A percentile compares a stretch with the other conserved stretches of the same genome.
phyloP scores from a whole-genome alignment of 2,113 vertebrate genomes.

The Carassius auratus region DNA sequence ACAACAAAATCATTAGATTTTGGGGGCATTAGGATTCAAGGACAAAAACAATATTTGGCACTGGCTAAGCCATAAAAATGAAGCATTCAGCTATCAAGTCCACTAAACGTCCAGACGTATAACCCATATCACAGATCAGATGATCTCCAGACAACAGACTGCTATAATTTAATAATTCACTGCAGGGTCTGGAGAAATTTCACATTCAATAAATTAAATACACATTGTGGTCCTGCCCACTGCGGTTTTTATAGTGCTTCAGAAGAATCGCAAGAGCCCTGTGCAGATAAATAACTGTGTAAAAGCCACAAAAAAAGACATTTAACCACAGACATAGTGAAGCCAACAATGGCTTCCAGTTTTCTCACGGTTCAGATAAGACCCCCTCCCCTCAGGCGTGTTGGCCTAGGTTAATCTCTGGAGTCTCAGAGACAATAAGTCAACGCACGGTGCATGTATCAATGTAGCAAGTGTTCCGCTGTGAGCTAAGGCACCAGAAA shows the following conservation, averaged over 20 bases:
- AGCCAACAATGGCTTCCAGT: conserved; percentile 22
- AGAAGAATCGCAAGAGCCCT: neutral
- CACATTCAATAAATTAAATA: conserved; percentile 38
- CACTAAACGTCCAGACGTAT: neutral
- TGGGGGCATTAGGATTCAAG: too few relatives aligned
- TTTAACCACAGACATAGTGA: conserved; percentile 4
- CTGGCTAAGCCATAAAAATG: conserved; percentile 3
- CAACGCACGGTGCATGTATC: conserved; percentile 27
- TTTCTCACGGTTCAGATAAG: conserved; percentile 11
- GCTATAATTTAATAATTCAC: conserved; percentile 40
- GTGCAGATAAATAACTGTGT: neutral
- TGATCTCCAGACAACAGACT: conserved; percentile 23
- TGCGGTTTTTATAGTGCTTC: neutral
- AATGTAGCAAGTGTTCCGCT: conserved; percentile 34
- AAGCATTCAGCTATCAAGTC: neutral
- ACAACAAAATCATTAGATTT: neutral
- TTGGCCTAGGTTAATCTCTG: conserved; percentile 16
- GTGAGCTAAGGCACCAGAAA: conserved; percentile 25
- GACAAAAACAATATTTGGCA: neutral
- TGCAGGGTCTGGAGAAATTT: conserved; percentile 28
- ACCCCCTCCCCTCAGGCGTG: neutral
- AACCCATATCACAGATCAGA: neutral
- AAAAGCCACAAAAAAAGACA: neutral
- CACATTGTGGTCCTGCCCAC: conserved; percentile 13
- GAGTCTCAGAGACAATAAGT: conserved; percentile 35